Evolutionary conservation across 1,140 invertebrate species (phyloP), one percentile per base, ranked within the genome.

Genomic region (Pseudachorutes palmiensis): DNA sequence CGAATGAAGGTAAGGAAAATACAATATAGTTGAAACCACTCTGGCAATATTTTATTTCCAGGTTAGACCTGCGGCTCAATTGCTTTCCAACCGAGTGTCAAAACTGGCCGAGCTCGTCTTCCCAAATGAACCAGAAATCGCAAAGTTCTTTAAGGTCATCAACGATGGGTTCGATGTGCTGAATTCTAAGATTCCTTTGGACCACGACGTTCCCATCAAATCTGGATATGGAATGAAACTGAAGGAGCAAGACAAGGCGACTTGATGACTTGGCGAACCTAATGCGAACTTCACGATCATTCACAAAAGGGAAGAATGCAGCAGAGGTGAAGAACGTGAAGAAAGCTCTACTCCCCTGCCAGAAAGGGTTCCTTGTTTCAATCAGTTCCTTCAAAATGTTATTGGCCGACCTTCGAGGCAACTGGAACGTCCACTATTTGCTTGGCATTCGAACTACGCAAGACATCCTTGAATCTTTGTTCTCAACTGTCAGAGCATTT

Each of bases 141-240:
- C 32, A 9, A 30, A 70, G 12, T 73, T 73, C 58, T 65, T 73
- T 51, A 0, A 59, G 58, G 19, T 61, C 19, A 64, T 73, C 0
- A 72, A 72, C 36, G 60, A 73, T 48, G 65, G 68, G 16, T 73
- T 73, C 36, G 72, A 73, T 58, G 58, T 73, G 2, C 62, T 73
- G 2, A 73, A 72, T 51, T 73, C 70, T 2, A 31, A 58, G 30
- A 36, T 66, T 1, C 62, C 65, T 5, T 0, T 31, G 2, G 48
- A 66, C 30, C 19, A 48, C 2, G 60, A 61, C 30, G 66, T 66
- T 32, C 19, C 9, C 9, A 22, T 68, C 16, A 62, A 60, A 60
- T 41, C 49, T 33, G 62, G 33, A 32, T 72, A 57, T 36, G 72
- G 70, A 9, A 29, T 66, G 0, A 48, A 65, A 32, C 12, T 41